Conservation (phyloP, 1,140 invertebrate species). For the Amphibalanus amphitrite region DNA sequence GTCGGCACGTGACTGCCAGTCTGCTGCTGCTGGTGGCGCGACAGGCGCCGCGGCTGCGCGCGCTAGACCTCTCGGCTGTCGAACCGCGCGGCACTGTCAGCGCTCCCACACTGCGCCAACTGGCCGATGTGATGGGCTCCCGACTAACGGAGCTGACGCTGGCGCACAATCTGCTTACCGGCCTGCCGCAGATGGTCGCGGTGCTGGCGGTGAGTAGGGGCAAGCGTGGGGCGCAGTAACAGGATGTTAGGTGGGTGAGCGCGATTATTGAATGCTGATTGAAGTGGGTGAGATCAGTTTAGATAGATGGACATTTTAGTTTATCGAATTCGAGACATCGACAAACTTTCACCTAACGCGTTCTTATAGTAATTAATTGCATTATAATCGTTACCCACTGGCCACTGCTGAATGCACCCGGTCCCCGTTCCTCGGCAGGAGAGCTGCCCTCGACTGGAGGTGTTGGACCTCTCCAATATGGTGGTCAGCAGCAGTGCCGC, state of each 20-base stretch:
- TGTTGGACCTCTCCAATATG: constrained; percentile 63
- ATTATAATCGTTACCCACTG: no score
- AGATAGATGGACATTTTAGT: no score
- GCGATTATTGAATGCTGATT: no score
- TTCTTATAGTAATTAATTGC: no score
- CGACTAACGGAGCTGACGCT: constrained; percentile 52
- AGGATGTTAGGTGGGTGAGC: no score
- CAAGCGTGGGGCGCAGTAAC: background rate
- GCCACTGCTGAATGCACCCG: no score
- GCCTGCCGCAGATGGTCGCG: constrained; percentile 47
- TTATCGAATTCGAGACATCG: no score
- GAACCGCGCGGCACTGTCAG: background rate
- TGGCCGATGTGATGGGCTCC: background rate
- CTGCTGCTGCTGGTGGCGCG: background rate
- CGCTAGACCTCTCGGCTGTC: background rate
- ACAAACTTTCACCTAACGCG: no score
- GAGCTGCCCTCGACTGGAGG: constrained; percentile 50
- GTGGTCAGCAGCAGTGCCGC: constrained; percentile 41
- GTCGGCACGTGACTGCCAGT: background rate
- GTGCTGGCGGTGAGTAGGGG: constrained; percentile 31
- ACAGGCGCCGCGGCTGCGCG: background rate
- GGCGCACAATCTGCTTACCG: constrained; percentile 54
- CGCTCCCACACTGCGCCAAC: background rate
- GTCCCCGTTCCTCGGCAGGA: no score
- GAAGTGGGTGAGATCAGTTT: no score